These are phyloP conservation scores for Xestobium rufovillosum DNA, from an alignment of 2,888 invertebrate species.

Conservation along the genomic window DNA sequence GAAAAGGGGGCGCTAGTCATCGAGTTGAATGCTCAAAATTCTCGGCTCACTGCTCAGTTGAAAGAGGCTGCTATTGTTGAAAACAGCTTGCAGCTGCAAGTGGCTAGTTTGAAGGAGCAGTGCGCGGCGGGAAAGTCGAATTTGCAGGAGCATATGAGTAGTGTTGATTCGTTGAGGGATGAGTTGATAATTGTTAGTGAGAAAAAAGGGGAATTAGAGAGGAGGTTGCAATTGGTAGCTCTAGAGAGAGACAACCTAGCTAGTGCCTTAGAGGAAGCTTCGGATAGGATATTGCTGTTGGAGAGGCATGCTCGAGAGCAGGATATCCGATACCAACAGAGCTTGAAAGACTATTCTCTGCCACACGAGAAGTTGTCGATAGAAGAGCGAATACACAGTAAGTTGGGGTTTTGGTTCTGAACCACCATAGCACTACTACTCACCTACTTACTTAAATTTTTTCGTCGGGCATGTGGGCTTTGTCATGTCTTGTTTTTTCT, in stretches of 20 bases:
- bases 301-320: constrained; percentile 79
- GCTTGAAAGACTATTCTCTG: constrained; percentile 37
- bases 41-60: constrained; percentile 67
- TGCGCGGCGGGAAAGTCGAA: constrained; percentile 58
- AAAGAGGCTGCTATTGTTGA: constrained; percentile 77
- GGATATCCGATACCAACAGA: constrained; percentile 47
- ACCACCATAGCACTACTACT: too few species aligned
- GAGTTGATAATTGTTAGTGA: constrained; percentile 79
- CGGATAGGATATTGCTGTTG: constrained; percentile 77
- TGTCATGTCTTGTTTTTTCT: too few species aligned
- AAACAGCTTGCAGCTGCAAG: constrained; percentile 69
- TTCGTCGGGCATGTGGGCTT: too few species aligned
- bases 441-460: too few species aligned
- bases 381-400: constrained; percentile 47
- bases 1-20: constrained; percentile 73
- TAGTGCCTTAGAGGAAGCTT: constrained; percentile 80
- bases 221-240: constrained; percentile 61
- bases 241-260: constrained; percentile 75
- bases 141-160: constrained; percentile 77
- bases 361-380: constrained; percentile 40
- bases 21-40: constrained; percentile 82
- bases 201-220: constrained; percentile 78
- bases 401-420: constrained; percentile 30
- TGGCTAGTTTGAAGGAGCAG: constrained; percentile 77
- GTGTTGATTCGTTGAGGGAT: constrained; percentile 78